Conservation (phyloP, 2,888 invertebrate species). For the Aleiodes alternator region DNA sequence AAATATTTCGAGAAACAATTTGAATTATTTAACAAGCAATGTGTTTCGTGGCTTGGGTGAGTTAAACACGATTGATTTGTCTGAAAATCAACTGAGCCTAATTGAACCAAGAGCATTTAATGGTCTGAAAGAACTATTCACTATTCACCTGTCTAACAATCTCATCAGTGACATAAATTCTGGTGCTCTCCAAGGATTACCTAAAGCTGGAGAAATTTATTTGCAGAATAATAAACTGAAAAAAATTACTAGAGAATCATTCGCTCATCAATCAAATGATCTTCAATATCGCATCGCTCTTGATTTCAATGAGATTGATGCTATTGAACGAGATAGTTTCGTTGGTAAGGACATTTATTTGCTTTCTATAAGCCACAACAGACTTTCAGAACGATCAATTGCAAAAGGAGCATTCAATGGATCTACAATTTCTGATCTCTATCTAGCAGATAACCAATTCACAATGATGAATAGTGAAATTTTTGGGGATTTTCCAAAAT, state of each 20-base stretch:
- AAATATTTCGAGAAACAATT: constrained; percentile 37
- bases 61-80: constrained; percentile 47
- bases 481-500: too few species aligned
- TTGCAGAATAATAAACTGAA: constrained; percentile 73
- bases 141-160: constrained; percentile 57
- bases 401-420: too few species aligned
- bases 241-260: constrained; percentile 69
- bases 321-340: constrained; percentile 73
- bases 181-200: constrained; percentile 71
- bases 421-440: too few species aligned
- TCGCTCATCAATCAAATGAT: constrained; percentile 65
- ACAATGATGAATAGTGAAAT: too few species aligned
- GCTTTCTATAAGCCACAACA: too few species aligned
- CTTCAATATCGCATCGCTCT: constrained; percentile 71
- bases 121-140: constrained; percentile 51
- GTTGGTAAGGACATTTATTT: constrained; percentile 49
- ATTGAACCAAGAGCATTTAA: constrained; percentile 51
- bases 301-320: constrained; percentile 72
- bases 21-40: constrained; percentile 19
- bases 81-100: constrained; percentile 47
- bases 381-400: too few species aligned
- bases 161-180: constrained; percentile 62
- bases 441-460: too few species aligned
- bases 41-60: constrained; percentile 50
- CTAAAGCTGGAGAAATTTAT: constrained; percentile 71